Conservation (phyloP, 2,113 vertebrate genomes). For the Onychostruthus taczanowskii region DNA sequence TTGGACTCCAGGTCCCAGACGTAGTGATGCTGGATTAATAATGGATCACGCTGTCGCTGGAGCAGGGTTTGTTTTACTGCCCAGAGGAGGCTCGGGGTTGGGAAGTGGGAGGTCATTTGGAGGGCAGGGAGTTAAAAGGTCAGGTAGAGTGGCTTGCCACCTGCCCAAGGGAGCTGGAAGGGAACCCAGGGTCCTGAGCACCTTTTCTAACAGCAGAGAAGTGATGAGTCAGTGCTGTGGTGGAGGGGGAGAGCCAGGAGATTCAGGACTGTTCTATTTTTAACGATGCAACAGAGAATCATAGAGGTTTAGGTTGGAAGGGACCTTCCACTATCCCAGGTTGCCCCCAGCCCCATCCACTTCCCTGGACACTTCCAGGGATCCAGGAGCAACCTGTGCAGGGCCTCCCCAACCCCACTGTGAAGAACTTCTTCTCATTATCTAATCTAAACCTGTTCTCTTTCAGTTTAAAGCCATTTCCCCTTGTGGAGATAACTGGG, state of each 20-base stretch:
- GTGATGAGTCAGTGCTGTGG: neutral
- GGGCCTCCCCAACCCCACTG: accelerated
- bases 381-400: neutral
- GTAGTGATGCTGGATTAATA: slow-evolving; percentile 17
- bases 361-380: neutral
- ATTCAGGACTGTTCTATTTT: neutral
- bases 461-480: neutral
- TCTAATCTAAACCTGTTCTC: too few relatives aligned
- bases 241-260: neutral
- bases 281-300: neutral
- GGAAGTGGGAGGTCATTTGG: neutral
- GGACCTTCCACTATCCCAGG: neutral
- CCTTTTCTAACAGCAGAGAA: neutral
- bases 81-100: neutral
- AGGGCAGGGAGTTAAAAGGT: neutral
- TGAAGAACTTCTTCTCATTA: neutral
- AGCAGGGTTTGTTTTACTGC: neutral
- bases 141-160: neutral
- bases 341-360: accelerated
- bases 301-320: neutral
- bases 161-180: neutral
- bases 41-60: neutral
- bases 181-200: neutral
- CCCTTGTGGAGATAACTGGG: neutral
- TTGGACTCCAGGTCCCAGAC: neutral